Evolutionary conservation across 2,113 vertebrate genomes (phyloP), one percentile per base, ranked within the genome.

Genomic region (Lamprotornis superbus): DNA sequence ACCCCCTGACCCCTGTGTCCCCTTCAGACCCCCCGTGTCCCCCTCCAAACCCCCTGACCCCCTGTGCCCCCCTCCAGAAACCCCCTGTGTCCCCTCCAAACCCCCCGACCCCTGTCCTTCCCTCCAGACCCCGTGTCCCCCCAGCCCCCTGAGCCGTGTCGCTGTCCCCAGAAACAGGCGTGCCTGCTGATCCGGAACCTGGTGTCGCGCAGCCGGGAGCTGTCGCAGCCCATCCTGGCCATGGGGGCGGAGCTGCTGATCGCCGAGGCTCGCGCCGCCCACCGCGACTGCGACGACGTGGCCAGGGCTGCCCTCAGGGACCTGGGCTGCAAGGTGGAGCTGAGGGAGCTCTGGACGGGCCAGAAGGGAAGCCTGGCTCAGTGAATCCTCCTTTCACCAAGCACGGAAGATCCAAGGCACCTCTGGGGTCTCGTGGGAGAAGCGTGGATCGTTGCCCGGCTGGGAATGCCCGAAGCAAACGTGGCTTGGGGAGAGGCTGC

Each of bases 151-250:
- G 12, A 13, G 3, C 27, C 20, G 10, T 33, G 63, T 50, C 49
- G 33, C 7, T 4, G 11, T 49, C 46, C 73, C 46, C 75, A 63
- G 75, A 78, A 52, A 9, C 75, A 64, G 59, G 75, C 75, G 1
- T 99, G 99, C 93, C 99, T 99, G 99, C 93, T 99, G 94, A 97
- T 99, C 96, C 98, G 99, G 52, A 99, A 99, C 97, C 97, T 99
- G 85, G 99, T 99, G 23, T 87, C 98, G 15, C 98, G 98, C 20
- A 98, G 97, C 81, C 97, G 71, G 6, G 98, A 97, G 76, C 98
- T 98, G 49, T 98, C 96, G 31, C 98, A 98, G 95, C 95, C 98
- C 53, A 98, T 99, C 90, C 92, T 99, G 94, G 99, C 99, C 19
- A 98, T 99, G 98, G 99, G 99, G 21, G 99, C 98, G 0, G 99